phyloP scores from a whole-genome alignment of 2,113 vertebrate species.

The Aspiorhynchus laticeps region DNA sequence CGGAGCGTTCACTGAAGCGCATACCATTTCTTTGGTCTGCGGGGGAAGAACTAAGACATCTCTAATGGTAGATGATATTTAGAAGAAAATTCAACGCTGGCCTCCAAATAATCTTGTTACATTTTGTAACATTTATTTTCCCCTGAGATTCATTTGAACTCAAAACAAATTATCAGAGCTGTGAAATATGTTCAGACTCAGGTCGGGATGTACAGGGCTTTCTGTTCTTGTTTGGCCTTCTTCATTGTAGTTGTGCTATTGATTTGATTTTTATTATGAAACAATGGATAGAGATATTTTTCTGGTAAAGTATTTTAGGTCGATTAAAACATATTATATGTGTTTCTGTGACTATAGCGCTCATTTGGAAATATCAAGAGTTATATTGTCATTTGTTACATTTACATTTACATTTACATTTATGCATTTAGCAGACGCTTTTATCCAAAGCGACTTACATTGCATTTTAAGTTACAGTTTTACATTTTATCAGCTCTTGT shows the following conservation, averaged over 20 bases:
- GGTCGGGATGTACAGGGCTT: background rate
- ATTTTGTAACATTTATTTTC: conserved; percentile 26
- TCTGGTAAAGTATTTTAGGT: background rate
- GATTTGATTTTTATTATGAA: background rate
- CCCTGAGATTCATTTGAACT: conserved; percentile 6
- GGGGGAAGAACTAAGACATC: conserved; percentile 31
- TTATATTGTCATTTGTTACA: too few relatives aligned
- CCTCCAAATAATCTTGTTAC: conserved; percentile 33
- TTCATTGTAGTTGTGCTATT: background rate
- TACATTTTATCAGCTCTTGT: too few relatives aligned
- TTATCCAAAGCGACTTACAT: too few relatives aligned
- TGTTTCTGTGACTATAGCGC: background rate
- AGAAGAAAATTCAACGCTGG: background rate
- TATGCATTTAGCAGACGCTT: too few relatives aligned
- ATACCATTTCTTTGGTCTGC: conserved; percentile 31
- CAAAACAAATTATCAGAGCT: conserved; percentile 12
- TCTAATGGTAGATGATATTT: conserved; percentile 34
- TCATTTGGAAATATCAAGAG: too few relatives aligned
- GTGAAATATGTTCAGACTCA: background rate
- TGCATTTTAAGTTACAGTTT: too few relatives aligned
- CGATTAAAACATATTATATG: background rate
- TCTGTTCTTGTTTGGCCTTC: conserved; percentile 2
- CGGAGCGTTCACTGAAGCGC: background rate
- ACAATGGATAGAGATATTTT: background rate
- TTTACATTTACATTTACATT: too few relatives aligned